Evolutionary conservation across 2,113 vertebrate species (phyloP).

Genomic region (Cyanoramphus novaezelandiae): DNA sequence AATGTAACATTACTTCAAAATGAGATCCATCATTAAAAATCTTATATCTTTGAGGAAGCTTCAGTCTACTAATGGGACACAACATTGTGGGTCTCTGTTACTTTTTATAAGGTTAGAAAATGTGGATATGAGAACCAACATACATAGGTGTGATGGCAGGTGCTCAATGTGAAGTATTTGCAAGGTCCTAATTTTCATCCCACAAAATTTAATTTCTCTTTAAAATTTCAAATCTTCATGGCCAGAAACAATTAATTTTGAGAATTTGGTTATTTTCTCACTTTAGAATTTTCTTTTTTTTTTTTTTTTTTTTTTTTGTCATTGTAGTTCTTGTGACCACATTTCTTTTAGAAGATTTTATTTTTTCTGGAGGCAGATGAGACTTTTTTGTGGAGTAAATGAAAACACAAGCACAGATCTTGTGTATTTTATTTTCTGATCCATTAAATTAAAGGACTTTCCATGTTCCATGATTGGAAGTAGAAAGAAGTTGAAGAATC

Average conservation of each 20-base stretch:
- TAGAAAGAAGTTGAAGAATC: neutral
- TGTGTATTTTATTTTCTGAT: neutral
- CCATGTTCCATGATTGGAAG: neutral
- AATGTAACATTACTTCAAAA: neutral
- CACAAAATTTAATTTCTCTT: neutral
- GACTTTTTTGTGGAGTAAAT: neutral
- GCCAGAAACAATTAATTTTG: neutral
- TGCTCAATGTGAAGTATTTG: neutral
- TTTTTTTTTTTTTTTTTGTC: neutral
- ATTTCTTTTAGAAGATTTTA: neutral
- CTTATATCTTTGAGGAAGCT: neutral
- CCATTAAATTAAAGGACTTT: neutral
- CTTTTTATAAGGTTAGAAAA: neutral
- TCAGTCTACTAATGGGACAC: neutral
- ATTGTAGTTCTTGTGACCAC: neutral
- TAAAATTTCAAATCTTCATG: neutral
- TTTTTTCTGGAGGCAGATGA: neutral
- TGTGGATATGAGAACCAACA: neutral
- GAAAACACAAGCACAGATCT: neutral
- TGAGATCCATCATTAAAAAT: neutral
- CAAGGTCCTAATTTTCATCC: neutral
- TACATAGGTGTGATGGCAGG: neutral
- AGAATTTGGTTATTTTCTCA: neutral
- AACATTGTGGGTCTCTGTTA: neutral
- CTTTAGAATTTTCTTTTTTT: neutral